Evolutionary conservation across 2,888 invertebrate genomes (phyloP).

Genomic region (Venusia cambrica): DNA sequence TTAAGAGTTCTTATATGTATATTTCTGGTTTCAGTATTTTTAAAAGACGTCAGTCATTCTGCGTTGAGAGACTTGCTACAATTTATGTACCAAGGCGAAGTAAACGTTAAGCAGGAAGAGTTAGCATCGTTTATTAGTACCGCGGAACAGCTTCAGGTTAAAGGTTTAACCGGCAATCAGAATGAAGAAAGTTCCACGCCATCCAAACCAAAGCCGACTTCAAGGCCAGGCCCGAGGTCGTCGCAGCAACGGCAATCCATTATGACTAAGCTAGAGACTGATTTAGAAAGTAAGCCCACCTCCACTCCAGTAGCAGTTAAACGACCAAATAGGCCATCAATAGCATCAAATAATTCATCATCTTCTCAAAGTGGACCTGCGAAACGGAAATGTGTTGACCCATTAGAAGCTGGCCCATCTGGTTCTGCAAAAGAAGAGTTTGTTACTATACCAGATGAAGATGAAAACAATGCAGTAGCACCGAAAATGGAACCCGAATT

Average conservation of each 20-base stretch:
- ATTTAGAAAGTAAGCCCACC: constrained; percentile 83
- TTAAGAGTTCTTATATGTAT: too few species aligned
- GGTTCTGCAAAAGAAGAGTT: constrained; percentile 79
- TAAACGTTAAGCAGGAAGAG: constrained; percentile 87
- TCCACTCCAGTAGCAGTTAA: constrained; percentile 82
- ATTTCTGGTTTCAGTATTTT: constrained; percentile 80
- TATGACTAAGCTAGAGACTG: constrained; percentile 83
- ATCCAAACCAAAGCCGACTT: constrained; percentile 80
- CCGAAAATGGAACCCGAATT: constrained; percentile 86
- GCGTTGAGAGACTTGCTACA: constrained; percentile 86
- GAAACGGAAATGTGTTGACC: constrained; percentile 81
- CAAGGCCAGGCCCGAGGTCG: constrained; percentile 83
- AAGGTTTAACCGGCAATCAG: constrained; percentile 85
- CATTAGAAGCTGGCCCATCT: constrained; percentile 82
- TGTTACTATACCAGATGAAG: constrained; percentile 77
- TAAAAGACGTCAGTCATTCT: constrained; percentile 86
- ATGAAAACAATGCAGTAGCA: constrained; percentile 80
- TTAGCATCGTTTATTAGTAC: constrained; percentile 87
- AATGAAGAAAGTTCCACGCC: constrained; percentile 81
- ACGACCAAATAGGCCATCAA: constrained; percentile 84
- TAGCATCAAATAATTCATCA: constrained; percentile 81
- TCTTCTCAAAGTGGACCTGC: constrained; percentile 81
- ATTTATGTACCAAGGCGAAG: constrained; percentile 87
- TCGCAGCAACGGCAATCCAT: constrained; percentile 83
- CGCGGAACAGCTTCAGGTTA: constrained; percentile 86